These are phyloP conservation scores for Coracopsis vasa DNA, from an alignment of 2,113 vertebrate genomes.

Conservation along the genomic window DNA sequence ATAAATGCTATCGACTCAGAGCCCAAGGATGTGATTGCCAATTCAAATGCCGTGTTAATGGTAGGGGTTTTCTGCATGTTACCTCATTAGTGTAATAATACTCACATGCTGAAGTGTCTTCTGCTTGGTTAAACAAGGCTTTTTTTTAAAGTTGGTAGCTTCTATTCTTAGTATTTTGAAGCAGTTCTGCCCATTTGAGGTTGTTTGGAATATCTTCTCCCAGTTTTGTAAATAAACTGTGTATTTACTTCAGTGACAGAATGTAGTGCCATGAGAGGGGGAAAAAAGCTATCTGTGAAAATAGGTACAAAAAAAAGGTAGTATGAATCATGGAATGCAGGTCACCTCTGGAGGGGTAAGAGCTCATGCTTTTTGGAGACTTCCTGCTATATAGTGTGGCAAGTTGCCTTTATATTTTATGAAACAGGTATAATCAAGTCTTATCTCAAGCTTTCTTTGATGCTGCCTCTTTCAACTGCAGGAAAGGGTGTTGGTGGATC, in stretches of 20 bases:
- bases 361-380: not conserved
- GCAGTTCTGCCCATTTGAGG: not conserved
- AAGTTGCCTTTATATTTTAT: not conserved
- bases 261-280: not conserved
- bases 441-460: not conserved
- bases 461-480: not conserved
- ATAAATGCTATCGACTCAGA: conserved; percentile 90
- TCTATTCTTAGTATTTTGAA: not conserved
- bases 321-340: not conserved
- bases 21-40: conserved; percentile 81
- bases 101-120: conserved; percentile 34
- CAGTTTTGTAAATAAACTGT: not conserved
- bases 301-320: not conserved
- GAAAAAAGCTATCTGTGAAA: not conserved
- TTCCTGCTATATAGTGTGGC: not conserved
- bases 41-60: conserved; percentile 84
- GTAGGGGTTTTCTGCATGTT: conserved; percentile 77
- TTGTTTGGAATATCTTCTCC: not conserved
- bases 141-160: not conserved
- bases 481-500: not conserved
- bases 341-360: not conserved
- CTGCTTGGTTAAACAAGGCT: conserved; percentile 2
- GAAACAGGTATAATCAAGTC: not conserved
- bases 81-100: conserved; percentile 23
- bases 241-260: not conserved